Base-by-base conservation (phyloP, 2,113 vertebrate genomes). In the Lophura nycthemera region DNA sequence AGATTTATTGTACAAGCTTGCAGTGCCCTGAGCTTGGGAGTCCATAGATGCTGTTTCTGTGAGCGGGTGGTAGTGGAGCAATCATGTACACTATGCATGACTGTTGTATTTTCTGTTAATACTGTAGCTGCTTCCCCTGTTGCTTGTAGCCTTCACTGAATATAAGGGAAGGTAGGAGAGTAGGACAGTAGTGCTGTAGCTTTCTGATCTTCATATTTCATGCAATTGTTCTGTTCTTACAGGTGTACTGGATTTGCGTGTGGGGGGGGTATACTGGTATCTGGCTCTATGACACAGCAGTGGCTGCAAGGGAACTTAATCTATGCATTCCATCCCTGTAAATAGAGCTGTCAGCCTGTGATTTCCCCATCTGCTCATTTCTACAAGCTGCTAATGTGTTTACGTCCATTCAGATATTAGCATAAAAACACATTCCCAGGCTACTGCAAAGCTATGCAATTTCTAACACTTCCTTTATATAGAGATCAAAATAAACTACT, bases 131-230 rank as follows among this genome's bases (percentile, higher is more conserved):
- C 56, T 77, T 71, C 78, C 69, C 81, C 73, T 43, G 18, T 15
- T 43, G 74, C 70, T 38, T 34, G n/a, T 20, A 67, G 74, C 82
- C 43, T 54, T 86, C 45, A 38, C 45, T 32, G 40, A 59, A 1
- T 40, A n/a, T 10, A 21, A 84, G 56, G 36, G 32, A 57, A 25
- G 59, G 60, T 6, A 13, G 54, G 8, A n/a, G 21, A 71, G 30
- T 38, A 32, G 36, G 29, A 45, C n/a, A 47, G 17, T 25, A 32
- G 3, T 32, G 7, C 45, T 32, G 27, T 24, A 48, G 43, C 75
- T 75, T 85, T 90, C 60, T 63, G 43, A 54, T 73, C 47, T 83
- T 94, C 45, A 30, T 63, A 72, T 71, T 89, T 74, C 13, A 54
- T 0, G 0, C 17, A 38, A 27, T 60, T 63, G n/a, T 83, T 92